phyloP scores from a whole-genome alignment of 2,113 vertebrate species.

The Chaetodon auriga region DNA sequence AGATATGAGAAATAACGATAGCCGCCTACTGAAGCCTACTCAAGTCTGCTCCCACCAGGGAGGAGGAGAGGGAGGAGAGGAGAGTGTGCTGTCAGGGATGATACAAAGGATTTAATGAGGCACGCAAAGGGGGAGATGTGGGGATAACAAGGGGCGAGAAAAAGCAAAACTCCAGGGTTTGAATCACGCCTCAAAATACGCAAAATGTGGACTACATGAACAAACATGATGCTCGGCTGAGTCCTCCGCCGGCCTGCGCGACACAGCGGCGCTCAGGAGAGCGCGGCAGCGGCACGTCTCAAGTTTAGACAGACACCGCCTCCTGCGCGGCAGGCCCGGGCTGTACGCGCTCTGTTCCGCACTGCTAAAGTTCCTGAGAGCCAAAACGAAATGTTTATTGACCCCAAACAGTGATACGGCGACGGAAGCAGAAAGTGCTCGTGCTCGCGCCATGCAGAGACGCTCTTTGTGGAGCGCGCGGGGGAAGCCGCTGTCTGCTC shows the following conservation, averaged over 20 bases:
- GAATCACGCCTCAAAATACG: background rate
- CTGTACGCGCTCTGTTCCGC: background rate
- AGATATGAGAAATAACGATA: slow-evolving; percentile 34
- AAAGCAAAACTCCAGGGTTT: background rate
- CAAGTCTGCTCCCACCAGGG: slow-evolving; percentile 30
- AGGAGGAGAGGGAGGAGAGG: slow-evolving; percentile 13
- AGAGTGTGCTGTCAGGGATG: slow-evolving; percentile 17
- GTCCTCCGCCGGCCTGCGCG: slow-evolving; percentile 8
- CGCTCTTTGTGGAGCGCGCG: slow-evolving; percentile 51
- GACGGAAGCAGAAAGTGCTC: slow-evolving; percentile 3
- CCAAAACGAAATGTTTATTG: background rate
- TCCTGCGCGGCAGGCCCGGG: slow-evolving; percentile 55
- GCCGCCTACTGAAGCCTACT: slow-evolving; percentile 30
- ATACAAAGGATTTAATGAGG: slow-evolving; percentile 67
- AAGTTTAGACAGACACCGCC: slow-evolving; percentile 78
- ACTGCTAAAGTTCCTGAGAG: slow-evolving; percentile 47
- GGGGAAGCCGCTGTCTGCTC: slow-evolving; percentile 33
- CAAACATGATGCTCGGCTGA: slow-evolving; percentile 3
- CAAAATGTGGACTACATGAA: background rate
- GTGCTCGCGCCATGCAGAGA: slow-evolving; percentile 31
- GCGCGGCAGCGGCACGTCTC: slow-evolving; percentile 55
- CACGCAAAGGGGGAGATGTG: slow-evolving; percentile 24
- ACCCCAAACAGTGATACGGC: background rate
- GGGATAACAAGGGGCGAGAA: background rate
- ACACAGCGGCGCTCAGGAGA: slow-evolving; percentile 20